Base-by-base conservation (phyloP, 2,113 vertebrate genomes). In the Melanostigma gelatinosum region DNA sequence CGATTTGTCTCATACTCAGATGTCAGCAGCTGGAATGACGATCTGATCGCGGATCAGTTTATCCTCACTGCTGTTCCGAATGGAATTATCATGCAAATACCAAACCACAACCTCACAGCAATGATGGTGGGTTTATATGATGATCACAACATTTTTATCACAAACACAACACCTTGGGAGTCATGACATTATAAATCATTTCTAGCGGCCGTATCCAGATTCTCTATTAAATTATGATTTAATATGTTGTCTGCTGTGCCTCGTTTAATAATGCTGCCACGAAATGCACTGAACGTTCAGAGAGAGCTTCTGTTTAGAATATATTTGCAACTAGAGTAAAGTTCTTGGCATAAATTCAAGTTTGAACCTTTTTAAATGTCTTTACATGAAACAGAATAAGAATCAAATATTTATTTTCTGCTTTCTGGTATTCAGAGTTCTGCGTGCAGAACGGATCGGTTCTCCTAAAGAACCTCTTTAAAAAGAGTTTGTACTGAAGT, bases 401-500 rank as follows among this genome's bases (percentile, higher is more conserved):
- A 34, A 34, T 5, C 15, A 44, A n/a, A 57, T 2, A 6, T 36
- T 16, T 1, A 15, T 50, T 12, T 52, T 40, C 5, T 67, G 1
- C 57, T 6, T 5, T 52, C 12, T 68, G n/a, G 70, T 55, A 29
- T 62, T 60, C 40, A 57, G 44, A 82, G 70, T 46, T 79, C 52
- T 32, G 69, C 22, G 9, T 65, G 29, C 63, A 70, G 34, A 34
- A 32, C 13, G 1, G 38, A 64, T 50, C 48, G 40, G 36, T 68
- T 64, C 38, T 62, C 3, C 32, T 52, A 29, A 75, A 75, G 46
- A 64, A 36, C 5, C 48, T 69, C 68, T 67, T 62, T 34, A 34
- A 32, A 79, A 87, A 85, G 48, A 55, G 38, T 73, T 60, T 75
- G 27, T 11, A 22, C 36, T 27, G 55, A 80, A 71, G 70, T 72